Conservation (phyloP, 2,113 vertebrate species). For the Eolophus roseicapilla region DNA sequence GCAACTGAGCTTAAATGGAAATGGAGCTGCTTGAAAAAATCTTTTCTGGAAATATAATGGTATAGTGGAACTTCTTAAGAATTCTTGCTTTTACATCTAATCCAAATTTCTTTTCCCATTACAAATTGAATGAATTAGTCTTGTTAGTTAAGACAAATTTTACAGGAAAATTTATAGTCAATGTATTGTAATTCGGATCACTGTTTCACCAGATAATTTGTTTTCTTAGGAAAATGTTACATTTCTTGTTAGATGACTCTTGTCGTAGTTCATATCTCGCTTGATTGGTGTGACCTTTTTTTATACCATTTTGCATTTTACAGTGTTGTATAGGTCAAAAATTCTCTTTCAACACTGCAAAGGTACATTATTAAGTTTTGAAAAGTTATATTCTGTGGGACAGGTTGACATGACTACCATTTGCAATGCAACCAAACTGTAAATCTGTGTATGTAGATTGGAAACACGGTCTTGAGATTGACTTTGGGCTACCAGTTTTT, state of each 20-base stretch:
- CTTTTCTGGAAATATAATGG: not conserved
- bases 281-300: not conserved
- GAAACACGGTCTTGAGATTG: accelerated
- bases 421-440: not conserved
- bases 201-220: not conserved
- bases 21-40: not conserved
- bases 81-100: not conserved
- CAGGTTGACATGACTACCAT: not conserved
- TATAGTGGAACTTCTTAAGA: not conserved
- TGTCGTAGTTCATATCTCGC: not conserved
- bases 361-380: not conserved
- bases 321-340: not conserved
- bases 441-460: not conserved
- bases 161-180: not conserved
- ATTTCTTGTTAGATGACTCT: not conserved
- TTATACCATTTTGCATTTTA: not conserved
- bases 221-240: not conserved
- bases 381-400: not conserved
- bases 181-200: not conserved
- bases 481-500: not conserved
- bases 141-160: not conserved
- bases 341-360: not conserved
- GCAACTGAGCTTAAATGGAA: not conserved
- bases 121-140: not conserved
- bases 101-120: not conserved